phyloP scores from a whole-genome alignment of 1,140 invertebrate genomes.

The Drosophila leontia region DNA sequence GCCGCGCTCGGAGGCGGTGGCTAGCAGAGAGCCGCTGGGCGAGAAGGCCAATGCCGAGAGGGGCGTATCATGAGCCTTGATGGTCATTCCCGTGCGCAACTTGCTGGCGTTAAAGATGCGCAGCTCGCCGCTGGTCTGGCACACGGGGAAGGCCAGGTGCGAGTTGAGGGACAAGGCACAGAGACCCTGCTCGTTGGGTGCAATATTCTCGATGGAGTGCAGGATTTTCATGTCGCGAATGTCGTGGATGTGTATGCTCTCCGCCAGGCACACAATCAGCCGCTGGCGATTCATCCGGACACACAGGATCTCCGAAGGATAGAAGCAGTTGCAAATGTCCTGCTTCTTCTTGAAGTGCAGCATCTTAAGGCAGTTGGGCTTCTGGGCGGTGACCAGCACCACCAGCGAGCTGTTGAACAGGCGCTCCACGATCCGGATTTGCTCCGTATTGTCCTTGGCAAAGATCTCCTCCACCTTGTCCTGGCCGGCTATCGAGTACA shows the following conservation, averaged over 20 bases:
- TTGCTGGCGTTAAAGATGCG: constrained; percentile 99
- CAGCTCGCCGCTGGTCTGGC: constrained; percentile 96
- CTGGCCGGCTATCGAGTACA: constrained; percentile 70
- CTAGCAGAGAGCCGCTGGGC: constrained; percentile 93
- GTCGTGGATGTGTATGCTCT: constrained; percentile 99
- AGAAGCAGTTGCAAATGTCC: constrained; percentile 99
- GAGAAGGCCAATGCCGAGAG: constrained; percentile 97
- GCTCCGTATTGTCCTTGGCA: constrained; percentile 79
- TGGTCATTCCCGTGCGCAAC: constrained; percentile 96
- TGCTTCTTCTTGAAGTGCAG: constrained; percentile 99
- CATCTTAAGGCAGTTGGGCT: constrained; percentile 87
- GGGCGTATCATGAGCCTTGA: constrained; percentile 97
- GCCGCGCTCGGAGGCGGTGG: constrained; percentile 98
- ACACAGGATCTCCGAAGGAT: constrained; percentile 97
- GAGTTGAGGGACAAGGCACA: constrained; percentile 95
- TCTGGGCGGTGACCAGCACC: constrained; percentile 80
- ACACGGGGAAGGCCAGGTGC: constrained; percentile 98
- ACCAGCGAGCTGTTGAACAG: constrained; percentile 84
- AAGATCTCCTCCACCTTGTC: constrained; percentile 84
- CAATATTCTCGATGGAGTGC: constrained; percentile 98
- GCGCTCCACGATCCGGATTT: constrained; percentile 80
- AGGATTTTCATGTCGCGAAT: constrained; percentile 99
- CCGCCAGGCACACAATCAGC: constrained; percentile 98
- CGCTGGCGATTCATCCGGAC: constrained; percentile 98
- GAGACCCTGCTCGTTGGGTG: constrained; percentile 96